Evolutionary conservation across 1,140 invertebrate genomes (phyloP).

Genomic region (Macrobrachium rosenbergii): DNA sequence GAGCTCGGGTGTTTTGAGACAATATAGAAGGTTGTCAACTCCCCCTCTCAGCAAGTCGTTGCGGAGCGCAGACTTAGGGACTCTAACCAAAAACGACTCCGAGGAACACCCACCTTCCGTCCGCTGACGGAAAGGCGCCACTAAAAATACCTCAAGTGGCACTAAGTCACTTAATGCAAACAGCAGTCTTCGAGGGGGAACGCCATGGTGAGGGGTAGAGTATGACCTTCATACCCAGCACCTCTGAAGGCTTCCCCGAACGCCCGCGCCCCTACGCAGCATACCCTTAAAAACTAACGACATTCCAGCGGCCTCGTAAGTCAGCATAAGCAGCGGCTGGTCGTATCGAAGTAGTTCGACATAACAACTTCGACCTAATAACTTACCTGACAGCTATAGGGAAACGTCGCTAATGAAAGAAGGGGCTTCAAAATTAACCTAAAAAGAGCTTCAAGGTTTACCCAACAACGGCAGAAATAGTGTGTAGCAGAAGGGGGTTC

Average conservation of each 20-base stretch:
- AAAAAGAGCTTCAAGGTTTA: too few species aligned
- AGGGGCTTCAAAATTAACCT: too few species aligned
- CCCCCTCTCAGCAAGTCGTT: conserved; percentile 41
- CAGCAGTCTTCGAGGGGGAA: neutral
- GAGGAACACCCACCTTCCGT: conserved; percentile 28
- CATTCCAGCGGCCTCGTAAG: neutral
- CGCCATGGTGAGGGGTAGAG: too few species aligned
- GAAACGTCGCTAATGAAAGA: too few species aligned
- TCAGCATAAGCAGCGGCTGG: neutral
- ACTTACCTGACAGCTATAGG: too few species aligned
- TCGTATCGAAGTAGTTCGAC: too few species aligned
- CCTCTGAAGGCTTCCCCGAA: neutral
- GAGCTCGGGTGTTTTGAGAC: conserved; percentile 53
- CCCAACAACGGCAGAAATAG: too few species aligned
- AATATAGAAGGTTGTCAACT: conserved; percentile 57
- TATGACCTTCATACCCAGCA: neutral
- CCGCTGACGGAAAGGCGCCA: conserved; percentile 41
- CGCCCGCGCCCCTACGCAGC: neutral
- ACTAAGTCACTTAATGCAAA: conserved; percentile 61
- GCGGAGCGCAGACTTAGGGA: neutral
- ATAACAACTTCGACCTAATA: too few species aligned
- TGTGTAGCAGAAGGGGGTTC: too few species aligned
- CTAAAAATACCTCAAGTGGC: conserved; percentile 59
- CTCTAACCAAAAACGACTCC: neutral
- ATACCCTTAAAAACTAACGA: neutral